Base-by-base conservation (phyloP, 2,888 invertebrate species). In the Mimachlamys varia region DNA sequence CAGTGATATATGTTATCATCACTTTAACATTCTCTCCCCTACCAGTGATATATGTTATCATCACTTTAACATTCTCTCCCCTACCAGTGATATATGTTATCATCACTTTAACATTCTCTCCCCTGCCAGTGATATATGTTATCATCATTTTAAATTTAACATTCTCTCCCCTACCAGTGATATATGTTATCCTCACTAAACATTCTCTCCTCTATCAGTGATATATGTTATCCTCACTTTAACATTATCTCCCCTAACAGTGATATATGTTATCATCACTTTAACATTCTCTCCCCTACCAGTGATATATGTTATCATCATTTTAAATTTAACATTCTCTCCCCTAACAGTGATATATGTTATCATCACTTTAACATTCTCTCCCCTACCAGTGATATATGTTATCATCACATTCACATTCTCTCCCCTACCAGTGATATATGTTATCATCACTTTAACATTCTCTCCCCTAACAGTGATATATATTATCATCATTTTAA, bases 351-450 rank as follows among this genome's bases (percentile, higher is more conserved):
- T 91, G 99, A 99, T 95, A 98, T 99, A 38, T 97, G 19, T 19
- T 53, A 12, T 2, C 19, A 7, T 53, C 53, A 58, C 19, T 7
- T 58, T 58, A 22, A 58, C 15, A 49, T 88, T 88, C 10, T 33
- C 44, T 62, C 88, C 90, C 19, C 22, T 92, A 94, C 27, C 94
- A 97, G 97, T 91, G 99, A 99, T 95, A 98, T 99, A 38, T 97
- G 19, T 19, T 53, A 12, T 2, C 19, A 7, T 53, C 53, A 58
- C 19, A 2, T 58, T 58, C 1, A 58, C 15, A 49, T 88, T 88
- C 10, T 33, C 44, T 62, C 88, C 90, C 19, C 22, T 92, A 94
- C 27, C 94, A 97, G 97, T 91, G 99, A 99, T 95, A 98, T 99
- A 38, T 97, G 19, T 19, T 53, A 12, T 2, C 19, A 7, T 53